Evolutionary conservation across 2,888 invertebrate genomes (phyloP).

Genomic region (Pasiphila rectangulata): DNA sequence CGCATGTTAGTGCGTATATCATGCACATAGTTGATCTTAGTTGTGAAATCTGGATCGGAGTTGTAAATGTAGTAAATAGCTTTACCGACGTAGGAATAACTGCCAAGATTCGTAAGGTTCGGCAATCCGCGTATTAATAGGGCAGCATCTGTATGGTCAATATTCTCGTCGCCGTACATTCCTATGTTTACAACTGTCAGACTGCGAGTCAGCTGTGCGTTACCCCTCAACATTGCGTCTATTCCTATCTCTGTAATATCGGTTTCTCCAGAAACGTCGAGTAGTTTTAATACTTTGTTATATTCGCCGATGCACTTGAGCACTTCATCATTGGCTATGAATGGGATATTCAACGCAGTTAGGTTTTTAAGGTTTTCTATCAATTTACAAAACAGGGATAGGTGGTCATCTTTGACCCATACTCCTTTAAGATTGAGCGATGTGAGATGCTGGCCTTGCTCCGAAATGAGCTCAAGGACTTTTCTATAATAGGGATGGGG

Average conservation of each 20-base stretch:
- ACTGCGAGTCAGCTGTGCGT: conserved; percentile 75
- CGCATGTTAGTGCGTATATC: conserved; percentile 83
- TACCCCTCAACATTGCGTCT: conserved; percentile 76
- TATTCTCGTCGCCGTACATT: conserved; percentile 85
- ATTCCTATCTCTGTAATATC: conserved; percentile 84
- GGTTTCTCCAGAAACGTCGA: conserved; percentile 87
- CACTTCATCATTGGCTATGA: conserved; percentile 85
- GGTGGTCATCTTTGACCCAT: conserved; percentile 86
- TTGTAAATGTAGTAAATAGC: conserved; percentile 80
- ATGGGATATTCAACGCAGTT: conserved; percentile 84
- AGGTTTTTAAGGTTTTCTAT: conserved; percentile 82
- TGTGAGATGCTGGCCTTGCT: conserved; percentile 83
- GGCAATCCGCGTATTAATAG: conserved; percentile 83
- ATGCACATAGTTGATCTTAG: conserved; percentile 85
- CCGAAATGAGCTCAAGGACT: conserved; percentile 83
- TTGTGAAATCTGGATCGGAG: conserved; percentile 76
- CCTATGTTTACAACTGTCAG: conserved; percentile 84
- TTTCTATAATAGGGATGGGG: conserved; percentile 86
- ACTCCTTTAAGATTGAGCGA: conserved; percentile 86
- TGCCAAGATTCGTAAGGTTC: conserved; percentile 83
- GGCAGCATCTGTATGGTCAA: conserved; percentile 84
- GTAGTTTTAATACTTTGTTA: conserved; percentile 78
- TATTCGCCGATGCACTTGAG: conserved; percentile 81
- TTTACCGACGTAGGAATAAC: conserved; percentile 85
- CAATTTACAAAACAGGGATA: conserved; percentile 82